Conservation (phyloP, 2,797 vertebrate species). For the Nannoperca obscura region DNA sequence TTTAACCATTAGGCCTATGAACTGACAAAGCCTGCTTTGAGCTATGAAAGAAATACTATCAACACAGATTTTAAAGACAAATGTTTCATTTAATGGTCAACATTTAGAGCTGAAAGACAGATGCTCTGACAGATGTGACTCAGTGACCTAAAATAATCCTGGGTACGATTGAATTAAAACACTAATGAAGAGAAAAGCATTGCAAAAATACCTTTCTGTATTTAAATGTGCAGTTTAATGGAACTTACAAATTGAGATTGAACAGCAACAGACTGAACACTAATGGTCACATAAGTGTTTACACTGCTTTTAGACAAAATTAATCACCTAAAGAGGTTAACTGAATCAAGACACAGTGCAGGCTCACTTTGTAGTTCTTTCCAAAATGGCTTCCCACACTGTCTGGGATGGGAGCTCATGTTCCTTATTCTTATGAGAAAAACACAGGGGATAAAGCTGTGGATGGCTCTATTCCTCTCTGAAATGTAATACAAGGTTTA, state of each 20-base stretch:
- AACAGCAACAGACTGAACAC: conserved; percentile 13
- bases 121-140: background rate
- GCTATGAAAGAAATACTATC: too few species aligned
- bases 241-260: background rate
- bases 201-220: background rate
- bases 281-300: conserved; percentile 22
- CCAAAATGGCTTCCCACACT: conserved; percentile 49
- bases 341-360: conserved; percentile 22
- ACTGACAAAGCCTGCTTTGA: too few species aligned
- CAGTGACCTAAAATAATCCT: background rate
- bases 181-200: background rate
- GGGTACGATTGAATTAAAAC: background rate
- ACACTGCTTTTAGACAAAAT: conserved; percentile 31
- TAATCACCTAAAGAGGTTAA: conserved; percentile 27
- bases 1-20: too few species aligned
- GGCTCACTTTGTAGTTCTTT: conserved; percentile 48
- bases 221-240: background rate
- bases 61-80: too few species aligned
- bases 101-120: too few species aligned
- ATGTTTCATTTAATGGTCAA: too few species aligned
- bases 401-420: conserved; percentile 28
- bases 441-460: conserved; percentile 31
- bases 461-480: conserved; percentile 38
- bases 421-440: conserved; percentile 66
- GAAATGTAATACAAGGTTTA: conserved; percentile 64